Conservation (phyloP, 2,797 vertebrate species). For the Phataginus tricuspis region DNA sequence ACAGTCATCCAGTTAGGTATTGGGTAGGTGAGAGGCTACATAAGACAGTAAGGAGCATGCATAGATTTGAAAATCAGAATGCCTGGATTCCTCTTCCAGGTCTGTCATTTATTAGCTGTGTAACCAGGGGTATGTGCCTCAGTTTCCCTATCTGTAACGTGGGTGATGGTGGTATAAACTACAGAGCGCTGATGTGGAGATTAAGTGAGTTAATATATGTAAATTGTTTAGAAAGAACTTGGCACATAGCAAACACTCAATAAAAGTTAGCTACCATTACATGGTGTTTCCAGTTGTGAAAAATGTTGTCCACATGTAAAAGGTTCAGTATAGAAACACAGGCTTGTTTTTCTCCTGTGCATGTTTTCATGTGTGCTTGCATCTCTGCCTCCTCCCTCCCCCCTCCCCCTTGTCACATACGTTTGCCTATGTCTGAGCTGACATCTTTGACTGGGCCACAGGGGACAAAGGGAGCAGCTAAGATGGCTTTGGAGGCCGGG, state of each 20-base stretch:
- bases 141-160: not conserved
- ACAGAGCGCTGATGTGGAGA: not conserved
- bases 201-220: not conserved
- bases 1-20: not conserved
- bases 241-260: not conserved
- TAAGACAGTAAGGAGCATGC: not conserved
- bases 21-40: rapidly evolving
- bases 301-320: not conserved
- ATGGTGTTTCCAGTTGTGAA: not conserved
- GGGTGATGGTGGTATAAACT: not conserved
- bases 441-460: not conserved
- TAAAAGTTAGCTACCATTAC: not conserved
- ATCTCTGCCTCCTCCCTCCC: no score
- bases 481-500: not conserved
- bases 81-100: not conserved
- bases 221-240: slow-evolving; percentile 3
- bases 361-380: not conserved
- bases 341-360: not conserved
- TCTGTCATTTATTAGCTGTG: not conserved
- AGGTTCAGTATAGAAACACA: not conserved
- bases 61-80: not conserved
- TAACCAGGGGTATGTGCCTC: not conserved
- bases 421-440: not conserved
- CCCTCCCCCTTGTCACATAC: not conserved
- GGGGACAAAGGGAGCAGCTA: not conserved